These are phyloP conservation scores for Stictocephala bisonia DNA, from an alignment of 2,888 invertebrate genomes.

Conservation along the genomic window DNA sequence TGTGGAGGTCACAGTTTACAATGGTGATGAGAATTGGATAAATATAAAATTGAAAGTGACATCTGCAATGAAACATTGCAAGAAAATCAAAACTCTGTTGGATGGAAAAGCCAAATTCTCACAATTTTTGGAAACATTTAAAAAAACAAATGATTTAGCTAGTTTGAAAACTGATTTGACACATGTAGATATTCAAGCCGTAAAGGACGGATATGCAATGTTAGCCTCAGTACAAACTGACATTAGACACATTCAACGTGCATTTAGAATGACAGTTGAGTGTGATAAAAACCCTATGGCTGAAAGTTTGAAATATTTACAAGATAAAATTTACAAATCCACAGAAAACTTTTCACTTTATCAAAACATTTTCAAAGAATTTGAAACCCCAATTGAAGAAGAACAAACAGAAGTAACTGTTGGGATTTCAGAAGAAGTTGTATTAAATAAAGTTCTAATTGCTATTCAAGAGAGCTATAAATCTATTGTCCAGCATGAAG, in stretches of 20 bases:
- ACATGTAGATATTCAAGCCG: neutral
- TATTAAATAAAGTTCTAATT: slow-evolving; percentile 68
- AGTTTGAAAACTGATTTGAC: neutral
- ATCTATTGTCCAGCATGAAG: slow-evolving; percentile 62
- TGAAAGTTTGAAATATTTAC: slow-evolving; percentile 63
- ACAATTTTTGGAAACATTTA: slow-evolving; percentile 29
- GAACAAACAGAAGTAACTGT: slow-evolving; percentile 54
- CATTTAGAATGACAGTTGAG: slow-evolving; percentile 60
- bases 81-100: slow-evolving; percentile 55
- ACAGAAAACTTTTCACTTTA: neutral
- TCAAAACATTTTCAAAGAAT: no score
- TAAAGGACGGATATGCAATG: slow-evolving; percentile 50
- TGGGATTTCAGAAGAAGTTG: slow-evolving; percentile 63
- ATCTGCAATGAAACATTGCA: slow-evolving; percentile 54
- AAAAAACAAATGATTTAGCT: slow-evolving; percentile 6
- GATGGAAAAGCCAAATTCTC: slow-evolving; percentile 48
- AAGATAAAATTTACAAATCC: slow-evolving; percentile 60
- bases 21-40: slow-evolving; percentile 60
- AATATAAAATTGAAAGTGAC: slow-evolving; percentile 57
- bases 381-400: neutral
- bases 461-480: slow-evolving; percentile 72
- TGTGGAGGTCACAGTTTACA: slow-evolving; percentile 54
- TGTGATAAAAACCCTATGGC: slow-evolving; percentile 63
- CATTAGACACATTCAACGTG: slow-evolving; percentile 62
- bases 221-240: slow-evolving; percentile 62